Base-by-base conservation (phyloP, 2,797 vertebrate species). In the Tinamus major region DNA sequence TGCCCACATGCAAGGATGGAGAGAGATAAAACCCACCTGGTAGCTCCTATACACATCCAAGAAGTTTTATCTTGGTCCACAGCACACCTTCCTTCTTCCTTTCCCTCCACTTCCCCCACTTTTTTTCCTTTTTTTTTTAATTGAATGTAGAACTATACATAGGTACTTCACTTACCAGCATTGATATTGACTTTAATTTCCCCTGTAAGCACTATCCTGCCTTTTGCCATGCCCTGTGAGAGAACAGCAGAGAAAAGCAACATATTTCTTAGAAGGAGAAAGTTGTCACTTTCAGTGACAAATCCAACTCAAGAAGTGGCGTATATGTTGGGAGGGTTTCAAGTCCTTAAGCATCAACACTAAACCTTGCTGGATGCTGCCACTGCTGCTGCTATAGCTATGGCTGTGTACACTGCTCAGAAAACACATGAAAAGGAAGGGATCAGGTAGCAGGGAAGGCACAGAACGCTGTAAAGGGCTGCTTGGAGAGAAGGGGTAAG, bases 161-260 rank as follows among this genome's bases (percentile, higher is more conserved):
- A 8, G 1, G 13, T 76, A 27, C 6, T 70, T 77, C 61, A 95
- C 93, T 95, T 71, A 95, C 96, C 96, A n/a, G 14, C 9, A 71
- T 70, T 79, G 41, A 89, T 78, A 27, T 65, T 62, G 62, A 94
- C 76, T 85, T 89, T 20, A 9, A 65, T 77, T 90, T 96, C 84
- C 37, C 96, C 96, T 13, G 84, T 90, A 35, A 94, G 64, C 69
- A 96, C 75, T 75, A 96, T 94, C 88, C 87, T 96, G 88, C 96
- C 88, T 92, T 92, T 96, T 68, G 86, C 76, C 94, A 96, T 95
- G 41, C 95, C 95, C 96, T 96, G 90, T 78, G 29, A 49, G 48
- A 49, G 48, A 49, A 49, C 48, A 49, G 23, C 42, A 79, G 56
- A 92, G 59, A 92, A 95, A 13, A 89, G 13, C 16, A 55, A 82